Percentiles rank a stretch among this genome's conserved stretches.
phyloP scores from a whole-genome alignment of 2,888 invertebrate species.

The Philaethria dido region DNA sequence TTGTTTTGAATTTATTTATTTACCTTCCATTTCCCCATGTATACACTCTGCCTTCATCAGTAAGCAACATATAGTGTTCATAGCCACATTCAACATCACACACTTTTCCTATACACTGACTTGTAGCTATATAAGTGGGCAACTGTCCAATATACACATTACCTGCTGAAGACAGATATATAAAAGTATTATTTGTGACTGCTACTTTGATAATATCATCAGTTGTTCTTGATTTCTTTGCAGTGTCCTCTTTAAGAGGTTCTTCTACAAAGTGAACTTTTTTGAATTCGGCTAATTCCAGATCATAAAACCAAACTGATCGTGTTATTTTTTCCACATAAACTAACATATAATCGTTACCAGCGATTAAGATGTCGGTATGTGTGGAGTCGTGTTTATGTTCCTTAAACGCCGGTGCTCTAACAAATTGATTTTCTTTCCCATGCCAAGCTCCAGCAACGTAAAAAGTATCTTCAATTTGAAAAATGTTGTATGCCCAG shows the following conservation, averaged over 20 bases:
- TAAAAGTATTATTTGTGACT: constrained; percentile 54
- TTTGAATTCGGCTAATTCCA: constrained; percentile 55
- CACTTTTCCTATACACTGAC: constrained; percentile 78
- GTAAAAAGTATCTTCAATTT: constrained; percentile 54
- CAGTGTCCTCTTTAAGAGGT: constrained; percentile 47
- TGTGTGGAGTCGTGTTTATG: constrained; percentile 44
- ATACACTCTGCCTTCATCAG: constrained; percentile 88
- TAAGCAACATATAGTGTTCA: constrained; percentile 90
- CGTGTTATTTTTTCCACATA: constrained; percentile 53
- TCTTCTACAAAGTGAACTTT: constrained; percentile 56
- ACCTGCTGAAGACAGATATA: constrained; percentile 62
- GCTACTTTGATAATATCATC: constrained; percentile 55
- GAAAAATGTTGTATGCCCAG: constrained; percentile 75
- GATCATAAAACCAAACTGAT: constrained; percentile 57
- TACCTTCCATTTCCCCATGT: constrained; percentile 94
- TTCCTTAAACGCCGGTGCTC: constrained; percentile 57
- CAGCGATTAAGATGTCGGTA: constrained; percentile 51
- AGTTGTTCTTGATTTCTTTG: constrained; percentile 52
- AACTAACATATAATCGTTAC: constrained; percentile 66
- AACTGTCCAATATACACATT: constrained; percentile 82
- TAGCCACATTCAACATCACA: constrained; percentile 89
- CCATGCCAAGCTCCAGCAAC: constrained; percentile 64
- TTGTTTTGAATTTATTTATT: constrained; percentile 14
- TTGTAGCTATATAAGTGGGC: constrained; percentile 85
- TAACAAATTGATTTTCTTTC: constrained; percentile 53